phyloP scores from a whole-genome alignment of 2,113 vertebrate species.

The Ginglymostoma cirratum region DNA sequence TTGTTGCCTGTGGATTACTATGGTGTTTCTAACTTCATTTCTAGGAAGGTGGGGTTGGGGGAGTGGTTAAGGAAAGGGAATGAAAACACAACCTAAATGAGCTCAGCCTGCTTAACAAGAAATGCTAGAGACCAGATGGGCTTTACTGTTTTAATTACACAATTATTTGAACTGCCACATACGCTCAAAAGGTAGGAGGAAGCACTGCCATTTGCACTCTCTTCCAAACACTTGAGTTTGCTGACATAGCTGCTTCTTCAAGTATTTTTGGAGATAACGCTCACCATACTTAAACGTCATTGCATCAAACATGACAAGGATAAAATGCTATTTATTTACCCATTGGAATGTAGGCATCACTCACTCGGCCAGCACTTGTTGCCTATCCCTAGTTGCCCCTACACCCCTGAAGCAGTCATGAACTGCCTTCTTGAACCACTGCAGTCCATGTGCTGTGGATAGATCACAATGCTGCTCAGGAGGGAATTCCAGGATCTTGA shows the following conservation, averaged over 20 bases:
- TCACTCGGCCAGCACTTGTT: too few species aligned
- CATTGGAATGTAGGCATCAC: too few species aligned
- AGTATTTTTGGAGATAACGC: neutral
- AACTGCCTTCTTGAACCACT: too few species aligned
- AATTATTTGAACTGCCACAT: slow-evolving; percentile 15
- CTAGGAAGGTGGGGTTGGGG: neutral
- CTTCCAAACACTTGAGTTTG: neutral
- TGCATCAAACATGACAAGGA: neutral
- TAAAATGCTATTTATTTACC: neutral
- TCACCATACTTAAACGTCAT: neutral
- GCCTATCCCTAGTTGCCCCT: too few species aligned
- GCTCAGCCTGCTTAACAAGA: neutral
- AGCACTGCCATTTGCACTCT: neutral
- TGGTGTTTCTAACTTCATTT: neutral
- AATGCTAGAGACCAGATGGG: neutral
- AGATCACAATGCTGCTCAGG: too few species aligned
- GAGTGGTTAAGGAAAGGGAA: neutral
- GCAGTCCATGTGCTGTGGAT: too few species aligned
- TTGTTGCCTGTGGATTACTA: neutral
- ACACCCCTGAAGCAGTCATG: too few species aligned
- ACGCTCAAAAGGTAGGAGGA: neutral
- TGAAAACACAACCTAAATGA: too few species aligned
- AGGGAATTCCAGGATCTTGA: too few species aligned
- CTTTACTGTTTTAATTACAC: neutral
- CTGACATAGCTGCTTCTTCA: too few species aligned